Percentiles rank a stretch among this genome's conserved stretches.
These are phyloP conservation scores for Cryptophagus acutangulus DNA, from an alignment of 2,888 invertebrate species.

Conservation along the genomic window DNA sequence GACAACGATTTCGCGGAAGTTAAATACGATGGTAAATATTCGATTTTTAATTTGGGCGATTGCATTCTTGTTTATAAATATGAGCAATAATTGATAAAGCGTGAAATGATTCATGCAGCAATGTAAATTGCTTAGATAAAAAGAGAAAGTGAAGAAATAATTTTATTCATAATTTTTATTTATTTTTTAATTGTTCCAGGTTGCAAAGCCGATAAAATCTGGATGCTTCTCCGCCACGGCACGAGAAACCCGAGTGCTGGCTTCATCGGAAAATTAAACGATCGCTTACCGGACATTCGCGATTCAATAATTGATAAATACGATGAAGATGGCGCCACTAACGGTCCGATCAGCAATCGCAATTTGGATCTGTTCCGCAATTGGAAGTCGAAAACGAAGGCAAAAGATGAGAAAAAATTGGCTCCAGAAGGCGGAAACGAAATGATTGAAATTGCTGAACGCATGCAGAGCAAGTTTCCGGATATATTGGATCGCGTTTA, in stretches of 20 bases:
- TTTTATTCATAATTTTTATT: conserved; percentile 8
- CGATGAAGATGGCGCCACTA: conserved; percentile 48
- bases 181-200: conserved; percentile 24
- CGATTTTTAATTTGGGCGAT: no score
- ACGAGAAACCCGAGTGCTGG: conserved; percentile 65
- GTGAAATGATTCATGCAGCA: conserved; percentile 9
- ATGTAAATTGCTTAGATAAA: no score
- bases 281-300: conserved; percentile 52
- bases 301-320: no score
- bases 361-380: conserved; percentile 38
- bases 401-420: conserved; percentile 57
- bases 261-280: conserved; percentile 53
- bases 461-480: conserved; percentile 70
- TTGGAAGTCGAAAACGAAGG: conserved; percentile 57
- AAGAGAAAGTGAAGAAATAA: not conserved
- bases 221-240: conserved; percentile 74
- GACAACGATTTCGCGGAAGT: conserved; percentile 59
- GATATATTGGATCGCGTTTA: conserved; percentile 58
- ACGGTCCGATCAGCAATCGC: not conserved
- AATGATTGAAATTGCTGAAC: conserved; percentile 64
- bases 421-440: conserved; percentile 73
- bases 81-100: no score
- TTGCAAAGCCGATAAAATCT: conserved; percentile 54
- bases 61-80: no score
- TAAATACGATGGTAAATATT: conserved; percentile 56